phyloP scores from a whole-genome alignment of 2,888 invertebrate genomes.

The Microplitis deprimator region DNA sequence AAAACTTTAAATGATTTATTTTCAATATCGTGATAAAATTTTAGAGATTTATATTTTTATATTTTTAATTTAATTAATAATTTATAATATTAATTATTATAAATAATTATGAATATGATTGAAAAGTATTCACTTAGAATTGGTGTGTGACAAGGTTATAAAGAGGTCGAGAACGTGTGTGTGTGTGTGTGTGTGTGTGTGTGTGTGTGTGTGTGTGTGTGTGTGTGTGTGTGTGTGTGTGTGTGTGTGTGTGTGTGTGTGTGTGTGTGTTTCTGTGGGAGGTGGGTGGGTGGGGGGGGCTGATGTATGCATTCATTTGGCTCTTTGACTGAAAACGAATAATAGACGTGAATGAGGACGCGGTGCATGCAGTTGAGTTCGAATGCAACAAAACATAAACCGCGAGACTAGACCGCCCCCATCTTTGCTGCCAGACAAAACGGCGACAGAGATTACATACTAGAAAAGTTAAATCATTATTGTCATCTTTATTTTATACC shows the following conservation, averaged over 20 bases:
- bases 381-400: neutral
- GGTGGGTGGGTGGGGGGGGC: too few relatives aligned
- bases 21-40: too few relatives aligned
- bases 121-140: neutral
- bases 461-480: constrained; percentile 40
- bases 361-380: neutral
- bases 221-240: too few relatives aligned
- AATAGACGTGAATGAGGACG: constrained; percentile 32
- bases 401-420: constrained; percentile 28
- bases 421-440: constrained; percentile 54
- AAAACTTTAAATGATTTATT: neutral
- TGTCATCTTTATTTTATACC: constrained; percentile 37
- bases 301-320: neutral
- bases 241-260: too few relatives aligned
- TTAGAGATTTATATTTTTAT: too few relatives aligned
- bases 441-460: constrained; percentile 58
- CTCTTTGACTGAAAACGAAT: constrained; percentile 22
- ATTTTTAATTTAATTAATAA: too few relatives aligned
- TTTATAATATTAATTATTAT: neutral
- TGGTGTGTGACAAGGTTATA: constrained; percentile 26
- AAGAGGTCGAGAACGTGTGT: constrained; percentile 49
- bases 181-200: constrained; percentile 45
- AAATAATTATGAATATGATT: neutral
- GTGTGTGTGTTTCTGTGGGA: too few relatives aligned
- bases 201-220: too few relatives aligned